These are phyloP conservation scores for Ctenomys sociabilis DNA, from an alignment of 2,113 vertebrate species.

Conservation along the genomic window DNA sequence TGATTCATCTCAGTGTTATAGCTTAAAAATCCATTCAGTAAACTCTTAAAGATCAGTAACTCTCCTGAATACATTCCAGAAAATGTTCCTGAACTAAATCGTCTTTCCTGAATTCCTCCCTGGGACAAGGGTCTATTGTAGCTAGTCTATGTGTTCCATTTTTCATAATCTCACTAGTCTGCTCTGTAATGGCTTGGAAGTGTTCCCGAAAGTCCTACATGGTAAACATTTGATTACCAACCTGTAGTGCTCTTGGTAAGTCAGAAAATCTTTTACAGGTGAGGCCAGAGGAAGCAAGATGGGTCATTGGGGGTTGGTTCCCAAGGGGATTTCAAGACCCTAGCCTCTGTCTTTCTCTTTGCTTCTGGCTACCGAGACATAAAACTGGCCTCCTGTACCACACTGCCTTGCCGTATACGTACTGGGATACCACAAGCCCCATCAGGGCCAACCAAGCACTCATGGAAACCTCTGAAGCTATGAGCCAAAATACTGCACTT, in stretches of 20 bases:
- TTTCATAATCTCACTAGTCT: background rate
- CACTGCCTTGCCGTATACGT: background rate
- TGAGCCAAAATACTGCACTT: no score
- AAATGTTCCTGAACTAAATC: background rate
- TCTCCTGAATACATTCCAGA: background rate
- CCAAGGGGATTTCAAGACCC: background rate
- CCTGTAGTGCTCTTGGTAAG: background rate
- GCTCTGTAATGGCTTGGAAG: background rate
- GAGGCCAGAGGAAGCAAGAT: background rate
- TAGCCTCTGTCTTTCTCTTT: background rate
- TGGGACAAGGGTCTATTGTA: background rate
- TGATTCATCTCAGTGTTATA: background rate
- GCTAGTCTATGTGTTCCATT: no score
- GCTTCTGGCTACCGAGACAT: background rate
- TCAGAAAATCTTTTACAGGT: background rate
- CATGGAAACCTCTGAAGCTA: background rate
- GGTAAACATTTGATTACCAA: background rate
- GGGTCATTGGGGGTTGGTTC: background rate
- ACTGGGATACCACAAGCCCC: background rate
- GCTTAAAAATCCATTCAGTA: background rate
- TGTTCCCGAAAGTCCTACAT: accelerated
- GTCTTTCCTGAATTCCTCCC: background rate
- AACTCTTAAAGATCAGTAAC: background rate
- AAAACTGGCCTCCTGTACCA: background rate
- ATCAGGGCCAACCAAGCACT: background rate